phyloP scores from a whole-genome alignment of 2,797 vertebrate genomes.

The Sebastes umbrosus region DNA sequence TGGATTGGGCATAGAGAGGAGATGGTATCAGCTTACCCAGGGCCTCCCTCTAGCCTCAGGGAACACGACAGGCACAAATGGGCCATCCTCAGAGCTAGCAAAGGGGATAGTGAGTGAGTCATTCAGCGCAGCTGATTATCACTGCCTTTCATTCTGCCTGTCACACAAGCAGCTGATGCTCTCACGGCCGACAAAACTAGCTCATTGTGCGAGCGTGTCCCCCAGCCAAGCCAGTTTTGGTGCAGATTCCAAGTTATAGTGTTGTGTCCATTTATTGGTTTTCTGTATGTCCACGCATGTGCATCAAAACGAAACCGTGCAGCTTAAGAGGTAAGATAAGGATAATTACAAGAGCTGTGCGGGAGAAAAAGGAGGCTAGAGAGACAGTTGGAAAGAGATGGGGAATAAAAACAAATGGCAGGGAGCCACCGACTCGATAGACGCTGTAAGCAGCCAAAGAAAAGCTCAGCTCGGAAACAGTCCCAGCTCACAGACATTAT shows the following conservation, averaged over 20 bases:
- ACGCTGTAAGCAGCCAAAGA: constrained; percentile 21
- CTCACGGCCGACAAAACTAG: constrained; percentile 34
- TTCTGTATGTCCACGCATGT: not conserved
- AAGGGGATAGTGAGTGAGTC: constrained; percentile 61
- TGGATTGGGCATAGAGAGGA: constrained; percentile 9
- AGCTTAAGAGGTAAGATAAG: constrained; percentile 19
- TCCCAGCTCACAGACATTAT: constrained; percentile 32
- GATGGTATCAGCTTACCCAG: constrained; percentile 56
- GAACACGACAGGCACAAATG: constrained; percentile 47
- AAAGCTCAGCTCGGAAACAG: constrained; percentile 25
- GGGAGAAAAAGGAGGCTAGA: not conserved
- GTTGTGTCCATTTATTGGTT: not conserved
- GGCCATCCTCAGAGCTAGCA: constrained; percentile 39
- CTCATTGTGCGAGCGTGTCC: constrained; percentile 13
- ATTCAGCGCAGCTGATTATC: constrained; percentile 59
- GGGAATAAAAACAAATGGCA: constrained; percentile 27
- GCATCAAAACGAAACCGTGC: constrained; percentile 10
- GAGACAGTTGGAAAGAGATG: constrained; percentile 13
- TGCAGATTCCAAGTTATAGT: not conserved
- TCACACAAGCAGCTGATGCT: constrained; percentile 52
- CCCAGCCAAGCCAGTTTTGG: not conserved
- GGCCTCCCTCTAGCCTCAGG: constrained; percentile 60
- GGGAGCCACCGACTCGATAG: constrained; percentile 16
- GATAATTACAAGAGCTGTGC: constrained; percentile 19
- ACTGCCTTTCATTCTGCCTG: constrained; percentile 23